phyloP scores from a whole-genome alignment of 2,888 invertebrate genomes.

The Pristionchus japonicus region DNA sequence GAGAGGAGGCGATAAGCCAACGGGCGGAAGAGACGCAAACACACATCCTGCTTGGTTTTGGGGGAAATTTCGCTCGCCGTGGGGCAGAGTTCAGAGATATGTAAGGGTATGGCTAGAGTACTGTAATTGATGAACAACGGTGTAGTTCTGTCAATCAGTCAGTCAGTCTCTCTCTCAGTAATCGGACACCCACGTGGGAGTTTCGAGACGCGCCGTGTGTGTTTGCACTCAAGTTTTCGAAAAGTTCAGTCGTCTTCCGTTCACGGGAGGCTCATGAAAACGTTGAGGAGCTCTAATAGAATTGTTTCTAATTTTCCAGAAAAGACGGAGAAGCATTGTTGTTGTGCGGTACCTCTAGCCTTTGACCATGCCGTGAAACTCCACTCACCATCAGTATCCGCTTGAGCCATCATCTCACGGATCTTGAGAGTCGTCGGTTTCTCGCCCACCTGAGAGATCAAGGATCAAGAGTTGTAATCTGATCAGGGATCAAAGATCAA shows the following conservation, averaged over 20 bases:
- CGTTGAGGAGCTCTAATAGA: no score
- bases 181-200: slow-evolving; percentile 9
- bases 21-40: background rate
- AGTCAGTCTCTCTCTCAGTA: background rate
- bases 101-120: background rate
- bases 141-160: background rate
- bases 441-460: slow-evolving; percentile 57
- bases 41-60: background rate
- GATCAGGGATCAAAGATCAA: background rate
- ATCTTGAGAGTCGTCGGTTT: slow-evolving; percentile 60
- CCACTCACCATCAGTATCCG: slow-evolving; percentile 61
- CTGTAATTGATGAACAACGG: background rate
- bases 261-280: background rate
- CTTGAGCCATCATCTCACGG: slow-evolving; percentile 62
- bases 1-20: background rate
- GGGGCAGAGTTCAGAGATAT: background rate
- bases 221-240: background rate
- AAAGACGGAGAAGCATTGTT: background rate
- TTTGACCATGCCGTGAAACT: background rate
- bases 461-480: background rate
- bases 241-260: background rate
- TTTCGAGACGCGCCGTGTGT: background rate
- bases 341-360: background rate
- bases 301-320: no score
- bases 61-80: background rate